phyloP scores from a whole-genome alignment of 1,140 invertebrate species.

The Armadillidium nasatum region DNA sequence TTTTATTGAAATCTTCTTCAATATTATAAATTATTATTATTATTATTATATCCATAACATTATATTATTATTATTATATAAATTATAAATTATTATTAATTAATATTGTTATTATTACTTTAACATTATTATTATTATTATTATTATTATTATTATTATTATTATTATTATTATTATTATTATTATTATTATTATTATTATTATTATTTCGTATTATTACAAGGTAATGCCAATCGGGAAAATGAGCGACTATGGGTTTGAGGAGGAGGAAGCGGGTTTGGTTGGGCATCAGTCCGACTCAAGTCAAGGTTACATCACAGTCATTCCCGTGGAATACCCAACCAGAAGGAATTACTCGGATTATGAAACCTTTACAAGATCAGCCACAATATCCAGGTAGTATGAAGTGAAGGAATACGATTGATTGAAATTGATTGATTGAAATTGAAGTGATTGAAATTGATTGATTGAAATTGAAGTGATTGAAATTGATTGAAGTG shows the following conservation, averaged over 20 bases:
- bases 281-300: conserved; percentile 43
- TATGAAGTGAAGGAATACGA: neutral
- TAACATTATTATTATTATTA: too few relatives aligned
- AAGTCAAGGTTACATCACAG: conserved; percentile 43
- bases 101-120: neutral
- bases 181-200: conserved; percentile 9
- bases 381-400: conserved; percentile 34
- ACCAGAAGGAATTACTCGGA: conserved; percentile 35
- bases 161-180: too few relatives aligned
- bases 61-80: neutral
- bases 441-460: too few relatives aligned
- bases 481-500: too few relatives aligned
- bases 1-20: too few relatives aligned
- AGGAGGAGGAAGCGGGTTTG: conserved; percentile 37
- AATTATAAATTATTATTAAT: too few relatives aligned
- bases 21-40: too few relatives aligned
- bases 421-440: too few relatives aligned
- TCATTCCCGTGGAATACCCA: conserved; percentile 45
- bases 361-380: conserved; percentile 40
- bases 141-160: too few relatives aligned
- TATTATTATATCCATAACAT: too few relatives aligned
- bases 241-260: conserved; percentile 43
- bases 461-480: too few relatives aligned
- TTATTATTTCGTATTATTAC: neutral
- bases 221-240: conserved; percentile 36